These are phyloP conservation scores for Spea hammondii DNA, from an alignment of 2,797 vertebrate species.

Conservation along the genomic window DNA sequence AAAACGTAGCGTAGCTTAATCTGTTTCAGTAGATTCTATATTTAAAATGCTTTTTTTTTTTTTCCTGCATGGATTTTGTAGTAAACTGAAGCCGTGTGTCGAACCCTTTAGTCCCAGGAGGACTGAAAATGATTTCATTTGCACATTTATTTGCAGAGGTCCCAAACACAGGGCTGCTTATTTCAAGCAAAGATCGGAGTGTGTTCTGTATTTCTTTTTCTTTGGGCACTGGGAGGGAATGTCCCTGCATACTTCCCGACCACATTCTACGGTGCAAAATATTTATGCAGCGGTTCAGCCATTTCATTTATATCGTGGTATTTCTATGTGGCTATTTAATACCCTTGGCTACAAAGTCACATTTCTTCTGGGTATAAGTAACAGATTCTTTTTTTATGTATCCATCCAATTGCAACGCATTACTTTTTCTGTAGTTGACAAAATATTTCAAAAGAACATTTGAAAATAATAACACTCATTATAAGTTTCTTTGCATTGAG, in stretches of 20 bases:
- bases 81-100: too few relatives aligned
- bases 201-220: conserved; percentile 27
- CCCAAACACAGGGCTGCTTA: conserved; percentile 30
- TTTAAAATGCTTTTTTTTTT: too few relatives aligned
- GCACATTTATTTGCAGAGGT: conserved; percentile 6
- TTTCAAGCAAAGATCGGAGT: conserved; percentile 25
- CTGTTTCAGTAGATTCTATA: too few relatives aligned
- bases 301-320: conserved; percentile 13
- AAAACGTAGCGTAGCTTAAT: too few relatives aligned
- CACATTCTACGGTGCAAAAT: conserved; percentile 29
- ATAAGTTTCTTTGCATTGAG: too few relatives aligned
- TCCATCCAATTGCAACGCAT: too few relatives aligned
- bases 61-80: too few relatives aligned
- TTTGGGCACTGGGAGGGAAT: conserved; percentile 36
- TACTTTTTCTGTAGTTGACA: too few relatives aligned
- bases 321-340: conserved; percentile 30
- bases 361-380: not conserved
- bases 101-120: too few relatives aligned
- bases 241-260: conserved; percentile 37
- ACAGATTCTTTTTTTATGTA: not conserved
- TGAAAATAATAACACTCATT: too few relatives aligned
- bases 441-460: too few relatives aligned
- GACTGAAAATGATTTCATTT: not conserved
- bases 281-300: conserved; percentile 18
- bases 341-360: conserved; percentile 3